Base-by-base conservation (phyloP, 2,113 vertebrate species). In the Paramisgurnus dabryanus region DNA sequence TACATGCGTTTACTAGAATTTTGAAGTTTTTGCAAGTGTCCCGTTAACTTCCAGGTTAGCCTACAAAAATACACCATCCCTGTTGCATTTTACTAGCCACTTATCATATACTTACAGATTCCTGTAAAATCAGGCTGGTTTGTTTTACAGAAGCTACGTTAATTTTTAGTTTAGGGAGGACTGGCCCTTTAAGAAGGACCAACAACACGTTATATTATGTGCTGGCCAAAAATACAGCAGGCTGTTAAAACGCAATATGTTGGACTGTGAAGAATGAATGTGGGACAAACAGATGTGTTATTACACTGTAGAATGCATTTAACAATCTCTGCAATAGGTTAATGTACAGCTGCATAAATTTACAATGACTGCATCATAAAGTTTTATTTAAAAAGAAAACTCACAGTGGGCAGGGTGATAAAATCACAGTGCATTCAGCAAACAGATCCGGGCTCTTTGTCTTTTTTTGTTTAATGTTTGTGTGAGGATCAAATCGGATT, bases 401-500 rank as follows among this genome's bases (percentile, higher is more conserved):
- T 58, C 55, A 58, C 55, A 58, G 55, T 7, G 18, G 55, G 17
- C 17, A n/a, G 3, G 13, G 13, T 55, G 55, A 60, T 81, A 60
- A 18, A 53, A 63, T 76, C 15, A 53, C 66, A 49, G 40, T 68
- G 7, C 53, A 22, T 39, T 74, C 40, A 58, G 57, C 2, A 80
- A 67, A 67, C 22, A 55, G 58, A 75, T 69, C n/a, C 3, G 17
- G 50, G 50, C 69, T 12, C 47, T 13, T 67, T 18, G 49, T 12
- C 47, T 13, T 60, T 15, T 15, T 15, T 67, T 17, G 41, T 64
- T 27, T 40, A 47, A 12, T 1, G 4, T 18, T 8, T n/a, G 7
- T 60, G 47, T 69, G 10, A 61, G 50, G 64, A 68, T n/a, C 10
- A n/a, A 9, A 66, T 70, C 15, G 43, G 41, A 72, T 71, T 12